Conservation (phyloP, 2,797 vertebrate genomes). For the Dromococcyx pavoninus region DNA sequence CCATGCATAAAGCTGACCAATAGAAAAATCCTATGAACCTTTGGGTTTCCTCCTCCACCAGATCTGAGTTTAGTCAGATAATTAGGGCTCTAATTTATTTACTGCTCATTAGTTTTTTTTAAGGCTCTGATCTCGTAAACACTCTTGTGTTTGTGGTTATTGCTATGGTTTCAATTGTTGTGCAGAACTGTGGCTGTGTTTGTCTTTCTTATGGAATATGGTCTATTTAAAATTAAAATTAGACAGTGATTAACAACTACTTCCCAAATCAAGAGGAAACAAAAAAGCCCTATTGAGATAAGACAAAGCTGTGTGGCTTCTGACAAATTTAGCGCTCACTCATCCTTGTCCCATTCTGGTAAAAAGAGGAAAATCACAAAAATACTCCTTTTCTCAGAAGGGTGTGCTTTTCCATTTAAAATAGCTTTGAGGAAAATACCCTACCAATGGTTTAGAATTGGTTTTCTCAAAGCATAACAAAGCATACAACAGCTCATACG, state of each 20-base stretch:
- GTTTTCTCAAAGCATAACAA: neutral
- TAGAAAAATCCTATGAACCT: neutral
- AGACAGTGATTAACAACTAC: constrained; percentile 28
- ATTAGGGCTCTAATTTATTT: constrained; percentile 10
- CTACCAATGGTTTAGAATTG: neutral
- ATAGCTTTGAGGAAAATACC: neutral
- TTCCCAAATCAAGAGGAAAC: constrained; percentile 23
- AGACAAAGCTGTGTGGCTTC: neutral
- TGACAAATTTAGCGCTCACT: neutral
- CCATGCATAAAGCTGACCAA: neutral
- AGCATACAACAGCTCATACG: neutral
- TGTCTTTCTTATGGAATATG: neutral
- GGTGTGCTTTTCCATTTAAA: neutral
- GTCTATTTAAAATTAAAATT: constrained; percentile 51
- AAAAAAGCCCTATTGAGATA: neutral
- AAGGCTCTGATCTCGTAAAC: neutral
- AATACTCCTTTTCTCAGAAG: neutral
- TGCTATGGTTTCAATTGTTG: constrained; percentile 22
- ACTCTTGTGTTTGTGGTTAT: neutral
- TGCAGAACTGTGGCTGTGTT: neutral
- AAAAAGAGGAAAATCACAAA: neutral
- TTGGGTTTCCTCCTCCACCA: neutral
- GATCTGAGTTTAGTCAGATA: neutral
- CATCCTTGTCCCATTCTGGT: neutral
- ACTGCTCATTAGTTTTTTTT: neutral